Evolutionary conservation across 92 coral and sea anemone species (phyloP), one percentile per base, ranked within the genome.

Genomic region (Ricordea florida): DNA sequence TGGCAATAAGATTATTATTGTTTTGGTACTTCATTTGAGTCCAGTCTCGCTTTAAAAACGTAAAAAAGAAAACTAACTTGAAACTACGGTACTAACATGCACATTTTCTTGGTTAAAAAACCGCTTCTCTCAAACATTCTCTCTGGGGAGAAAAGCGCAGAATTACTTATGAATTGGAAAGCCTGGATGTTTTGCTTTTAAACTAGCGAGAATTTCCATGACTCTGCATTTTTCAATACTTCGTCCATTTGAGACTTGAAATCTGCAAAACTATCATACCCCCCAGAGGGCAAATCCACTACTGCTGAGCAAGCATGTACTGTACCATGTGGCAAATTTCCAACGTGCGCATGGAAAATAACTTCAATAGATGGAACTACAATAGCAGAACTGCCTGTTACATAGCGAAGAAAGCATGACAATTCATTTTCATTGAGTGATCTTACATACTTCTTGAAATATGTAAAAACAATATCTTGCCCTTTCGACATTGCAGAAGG

Each of bases 341-440:
- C 69, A 9, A 30, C 49, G 6, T 62, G 11, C 26, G 31, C 43
- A 62, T 62, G 72, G 38, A 64, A 64, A 20, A 43, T 64, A 10
- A 64, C 72, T 64, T 64, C 24, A 3, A 64, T 29, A 27, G 46
- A 2, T 27, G 24, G 25, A 34, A 63, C 57, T 22, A 25, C 35
- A 18, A 43, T 13, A 33, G 50, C 56, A 14, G 46, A 29, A 17
- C 53, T 56, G 11, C 47, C 76, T 10, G 76, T 69, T 26, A 65
- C 16, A 20, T 38, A 65, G 6, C 73, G 34, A 17, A 65, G 73
- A 9, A 65, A 23, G 38, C n/a, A 26, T 32, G 44, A 23, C 52
- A 67, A 26, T 47, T 67, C 74, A 11, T 67, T 67, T 5, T 48
- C 63, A 14, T 37, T 47, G n/a, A 67, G 74, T 18, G 26, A 20